phyloP scores from a whole-genome alignment of 2,113 vertebrate species.

The Gnathonemus longibarbis region DNA sequence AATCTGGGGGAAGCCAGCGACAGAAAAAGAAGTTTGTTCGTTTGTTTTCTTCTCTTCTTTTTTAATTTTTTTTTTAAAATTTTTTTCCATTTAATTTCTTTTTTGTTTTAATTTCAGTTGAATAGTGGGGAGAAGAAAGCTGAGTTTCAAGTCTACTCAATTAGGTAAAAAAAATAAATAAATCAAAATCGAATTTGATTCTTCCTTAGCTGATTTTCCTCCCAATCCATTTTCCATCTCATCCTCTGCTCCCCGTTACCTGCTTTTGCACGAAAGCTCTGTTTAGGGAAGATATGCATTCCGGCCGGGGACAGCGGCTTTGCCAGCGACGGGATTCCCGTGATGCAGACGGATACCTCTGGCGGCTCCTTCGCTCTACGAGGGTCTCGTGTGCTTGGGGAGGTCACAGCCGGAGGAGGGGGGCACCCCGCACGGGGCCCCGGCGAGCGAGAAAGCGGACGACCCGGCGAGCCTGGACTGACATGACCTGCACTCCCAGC shows the following conservation, averaged over 20 bases:
- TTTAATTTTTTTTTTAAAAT: too few species aligned
- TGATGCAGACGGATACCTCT: not conserved
- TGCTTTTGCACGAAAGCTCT: not conserved
- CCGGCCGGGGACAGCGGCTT: not conserved
- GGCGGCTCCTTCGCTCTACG: constrained; percentile 30
- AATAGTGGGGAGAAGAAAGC: not conserved
- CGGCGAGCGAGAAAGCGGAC: constrained; percentile 24
- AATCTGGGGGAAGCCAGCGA: not conserved
- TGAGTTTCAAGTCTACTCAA: not conserved
- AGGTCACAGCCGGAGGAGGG: constrained; percentile 46
- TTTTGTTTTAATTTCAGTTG: not conserved
- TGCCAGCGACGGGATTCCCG: not conserved
- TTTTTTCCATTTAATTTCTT: not conserved
- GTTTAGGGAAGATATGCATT: not conserved
- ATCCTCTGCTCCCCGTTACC: not conserved
- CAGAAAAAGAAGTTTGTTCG: not conserved
- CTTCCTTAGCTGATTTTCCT: not conserved
- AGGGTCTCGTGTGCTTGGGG: constrained; percentile 60
- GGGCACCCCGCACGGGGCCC: constrained; percentile 14
- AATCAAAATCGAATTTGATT: not conserved
- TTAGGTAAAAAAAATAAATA: not conserved
- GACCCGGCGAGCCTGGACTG: constrained; percentile 31
- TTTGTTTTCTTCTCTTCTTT: not conserved
- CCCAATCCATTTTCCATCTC: not conserved
- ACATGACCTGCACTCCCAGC: constrained; percentile 54